These are phyloP conservation scores for Lithophane semibrunnea DNA, from an alignment of 2,888 invertebrate genomes.

Conservation along the genomic window DNA sequence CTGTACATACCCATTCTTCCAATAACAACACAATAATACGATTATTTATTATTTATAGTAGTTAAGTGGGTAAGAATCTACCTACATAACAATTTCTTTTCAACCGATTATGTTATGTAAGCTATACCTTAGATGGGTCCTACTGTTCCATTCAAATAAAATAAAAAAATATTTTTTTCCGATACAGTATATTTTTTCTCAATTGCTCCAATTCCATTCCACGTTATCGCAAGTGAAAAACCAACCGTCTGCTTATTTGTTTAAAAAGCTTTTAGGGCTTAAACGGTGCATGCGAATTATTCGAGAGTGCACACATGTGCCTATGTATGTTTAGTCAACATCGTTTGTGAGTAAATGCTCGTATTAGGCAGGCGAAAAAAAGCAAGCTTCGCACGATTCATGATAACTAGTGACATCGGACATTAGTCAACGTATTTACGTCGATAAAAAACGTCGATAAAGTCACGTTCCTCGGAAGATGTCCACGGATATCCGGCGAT, in stretches of 20 bases:
- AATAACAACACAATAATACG: not conserved
- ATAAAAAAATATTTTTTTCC: conserved; percentile 10
- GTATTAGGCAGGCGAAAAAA: conserved; percentile 39
- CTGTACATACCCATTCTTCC: too few species aligned
- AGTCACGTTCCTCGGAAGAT: conserved; percentile 75
- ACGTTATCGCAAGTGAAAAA: conserved; percentile 49
- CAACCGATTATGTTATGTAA: not conserved
- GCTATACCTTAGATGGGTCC: not conserved
- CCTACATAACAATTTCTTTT: not conserved
- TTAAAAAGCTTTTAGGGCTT: conserved; percentile 59
- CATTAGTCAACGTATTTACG: conserved; percentile 71
- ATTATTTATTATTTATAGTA: not conserved
- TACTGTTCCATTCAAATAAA: conserved; percentile 4
- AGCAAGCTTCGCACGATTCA: conserved; percentile 16
- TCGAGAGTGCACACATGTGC: conserved; percentile 56
- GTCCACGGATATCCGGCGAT: conserved; percentile 82
- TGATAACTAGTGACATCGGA: conserved; percentile 40
- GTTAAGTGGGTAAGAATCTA: not conserved
- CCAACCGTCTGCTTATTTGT: conserved; percentile 51
- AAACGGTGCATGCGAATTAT: conserved; percentile 59
- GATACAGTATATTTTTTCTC: not conserved
- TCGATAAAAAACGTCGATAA: conserved; percentile 84
- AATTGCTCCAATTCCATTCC: conserved; percentile 34
- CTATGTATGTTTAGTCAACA: conserved; percentile 43
- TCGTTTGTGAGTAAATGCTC: conserved; percentile 43